A percentile compares a stretch with the other conserved stretches of the same genome.
These are phyloP conservation scores for Hetaerina americana DNA, from an alignment of 1,140 invertebrate genomes.

Conservation along the genomic window DNA sequence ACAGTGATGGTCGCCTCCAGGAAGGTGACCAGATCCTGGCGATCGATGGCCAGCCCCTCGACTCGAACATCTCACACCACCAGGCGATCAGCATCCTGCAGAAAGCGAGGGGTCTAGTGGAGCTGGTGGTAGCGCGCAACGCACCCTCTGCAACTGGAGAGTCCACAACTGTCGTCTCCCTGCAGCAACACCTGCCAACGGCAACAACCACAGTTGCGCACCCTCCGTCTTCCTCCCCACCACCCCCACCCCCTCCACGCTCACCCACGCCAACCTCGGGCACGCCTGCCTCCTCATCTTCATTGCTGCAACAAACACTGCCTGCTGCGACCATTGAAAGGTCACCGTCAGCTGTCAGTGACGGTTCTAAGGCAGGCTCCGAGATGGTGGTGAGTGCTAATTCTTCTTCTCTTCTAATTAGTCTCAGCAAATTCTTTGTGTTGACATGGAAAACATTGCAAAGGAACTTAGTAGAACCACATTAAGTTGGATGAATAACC, in stretches of 20 bases:
- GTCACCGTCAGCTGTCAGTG: constrained; percentile 53
- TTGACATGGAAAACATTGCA: no score
- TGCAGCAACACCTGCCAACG: constrained; percentile 14
- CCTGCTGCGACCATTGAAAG: constrained; percentile 43
- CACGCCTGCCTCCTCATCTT: constrained; percentile 22
- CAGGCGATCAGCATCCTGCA: constrained; percentile 71
- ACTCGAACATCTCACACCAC: constrained; percentile 75
- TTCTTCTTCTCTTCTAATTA: no score
- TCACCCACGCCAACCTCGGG: constrained; percentile 19
- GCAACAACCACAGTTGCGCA: constrained; percentile 13
- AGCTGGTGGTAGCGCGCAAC: constrained; percentile 56
- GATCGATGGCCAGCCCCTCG: constrained; percentile 73
- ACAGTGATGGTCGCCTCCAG: constrained; percentile 57
- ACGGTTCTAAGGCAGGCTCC: constrained; percentile 54
- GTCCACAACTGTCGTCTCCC: constrained; percentile 15
- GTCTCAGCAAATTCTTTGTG: no score
- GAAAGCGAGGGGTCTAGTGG: constrained; percentile 58
- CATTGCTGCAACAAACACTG: no score
- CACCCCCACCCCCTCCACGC: constrained; percentile 11
- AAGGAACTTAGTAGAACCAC: no score
- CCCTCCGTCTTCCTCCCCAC: constrained; percentile 21
- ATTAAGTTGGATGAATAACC: no score
- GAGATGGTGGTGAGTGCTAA: constrained; percentile 56
- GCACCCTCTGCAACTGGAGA: constrained; percentile 10
- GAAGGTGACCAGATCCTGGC: constrained; percentile 82